Evolutionary conservation across 2,888 invertebrate species (phyloP).

Genomic region (Caenorhabditis parvicauda): DNA sequence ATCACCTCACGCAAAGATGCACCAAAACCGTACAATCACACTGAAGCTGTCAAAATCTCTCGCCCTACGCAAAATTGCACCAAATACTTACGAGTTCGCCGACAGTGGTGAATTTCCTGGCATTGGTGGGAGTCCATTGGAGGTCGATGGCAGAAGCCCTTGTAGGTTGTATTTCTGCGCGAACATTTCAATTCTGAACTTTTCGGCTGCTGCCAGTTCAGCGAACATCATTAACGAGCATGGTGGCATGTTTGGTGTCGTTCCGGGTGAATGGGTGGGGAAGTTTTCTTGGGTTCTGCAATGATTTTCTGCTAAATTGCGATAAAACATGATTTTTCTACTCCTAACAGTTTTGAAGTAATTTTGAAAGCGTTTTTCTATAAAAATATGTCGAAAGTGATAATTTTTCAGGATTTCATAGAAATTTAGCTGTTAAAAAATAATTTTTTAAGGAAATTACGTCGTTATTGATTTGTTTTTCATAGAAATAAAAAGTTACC

Average conservation of each 20-base stretch:
- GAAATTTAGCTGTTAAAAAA: too few species aligned
- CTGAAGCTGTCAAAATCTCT: too few species aligned
- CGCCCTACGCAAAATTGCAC: too few species aligned
- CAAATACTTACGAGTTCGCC: background rate
- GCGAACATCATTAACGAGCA: slow-evolving; percentile 36
- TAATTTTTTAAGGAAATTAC: too few species aligned
- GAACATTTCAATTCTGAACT: slow-evolving; percentile 11
- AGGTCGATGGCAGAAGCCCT: background rate
- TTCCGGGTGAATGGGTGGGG: background rate
- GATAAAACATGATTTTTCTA: background rate
- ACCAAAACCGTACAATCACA: too few species aligned
- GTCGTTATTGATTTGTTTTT: too few species aligned
- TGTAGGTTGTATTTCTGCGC: slow-evolving; percentile 4
- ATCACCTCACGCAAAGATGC: too few species aligned
- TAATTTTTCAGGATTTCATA: too few species aligned
- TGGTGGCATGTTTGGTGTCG: background rate
- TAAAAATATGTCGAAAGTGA: too few species aligned
- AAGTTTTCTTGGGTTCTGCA: background rate
- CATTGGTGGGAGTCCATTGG: too few species aligned
- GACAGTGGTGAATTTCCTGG: background rate
- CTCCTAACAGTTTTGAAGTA: background rate
- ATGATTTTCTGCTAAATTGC: background rate
- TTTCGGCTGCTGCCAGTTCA: slow-evolving; percentile 28
- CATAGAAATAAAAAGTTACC: too few species aligned
- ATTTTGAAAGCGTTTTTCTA: background rate